These are phyloP conservation scores for Temnothorax ravouxi DNA, from an alignment of 2,888 invertebrate genomes.

Conservation along the genomic window DNA sequence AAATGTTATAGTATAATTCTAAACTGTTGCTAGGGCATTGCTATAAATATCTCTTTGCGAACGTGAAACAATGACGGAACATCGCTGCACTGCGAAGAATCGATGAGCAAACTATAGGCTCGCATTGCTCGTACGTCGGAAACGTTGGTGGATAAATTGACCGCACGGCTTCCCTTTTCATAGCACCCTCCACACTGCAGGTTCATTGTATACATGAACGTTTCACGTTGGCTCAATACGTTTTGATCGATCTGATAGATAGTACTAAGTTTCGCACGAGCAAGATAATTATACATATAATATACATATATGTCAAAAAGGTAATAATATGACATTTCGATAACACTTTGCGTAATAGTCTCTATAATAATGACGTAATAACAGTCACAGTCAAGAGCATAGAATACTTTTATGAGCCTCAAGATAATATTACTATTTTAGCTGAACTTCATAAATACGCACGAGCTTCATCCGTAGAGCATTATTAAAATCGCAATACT, in stretches of 20 bases:
- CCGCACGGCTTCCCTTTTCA: conserved; percentile 60
- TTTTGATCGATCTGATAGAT: conserved; percentile 38
- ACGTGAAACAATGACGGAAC: conserved; percentile 62
- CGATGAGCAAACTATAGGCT: conserved; percentile 52
- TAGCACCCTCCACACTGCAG: conserved; percentile 39
- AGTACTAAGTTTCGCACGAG: not conserved
- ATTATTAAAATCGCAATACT: conserved; percentile 31
- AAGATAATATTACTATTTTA: not conserved
- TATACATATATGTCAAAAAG: not conserved
- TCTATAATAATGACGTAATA: not conserved
- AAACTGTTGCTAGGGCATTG: conserved; percentile 28
- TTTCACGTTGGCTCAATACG: conserved; percentile 33
- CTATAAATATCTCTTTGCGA: conserved; percentile 72
- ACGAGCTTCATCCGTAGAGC: not conserved
- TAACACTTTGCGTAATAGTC: not conserved
- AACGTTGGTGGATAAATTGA: conserved; percentile 73
- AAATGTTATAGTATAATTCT: conserved; percentile 11
- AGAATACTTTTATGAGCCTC: not conserved
- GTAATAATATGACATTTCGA: not conserved
- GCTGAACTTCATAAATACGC: not conserved
- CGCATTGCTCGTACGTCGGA: conserved; percentile 72
- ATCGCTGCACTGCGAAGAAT: conserved; percentile 51
- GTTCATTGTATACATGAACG: conserved; percentile 41
- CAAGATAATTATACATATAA: conserved; percentile 6
- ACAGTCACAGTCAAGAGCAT: not conserved